phyloP scores from a whole-genome alignment of 2,113 vertebrate genomes.

The Pseudorectes ferrugineus region DNA sequence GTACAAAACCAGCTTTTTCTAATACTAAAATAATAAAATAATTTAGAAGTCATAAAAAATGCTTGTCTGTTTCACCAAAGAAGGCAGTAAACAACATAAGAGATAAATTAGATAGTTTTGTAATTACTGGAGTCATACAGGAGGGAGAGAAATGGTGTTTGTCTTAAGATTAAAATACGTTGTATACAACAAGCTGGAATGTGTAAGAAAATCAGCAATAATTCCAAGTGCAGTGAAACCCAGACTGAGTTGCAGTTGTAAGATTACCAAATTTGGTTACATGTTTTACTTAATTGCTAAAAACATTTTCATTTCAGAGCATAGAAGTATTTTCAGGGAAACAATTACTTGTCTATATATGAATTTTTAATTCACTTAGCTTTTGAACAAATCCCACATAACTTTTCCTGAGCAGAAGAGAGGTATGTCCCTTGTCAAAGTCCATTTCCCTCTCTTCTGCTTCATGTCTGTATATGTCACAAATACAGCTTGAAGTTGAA shows the following conservation, averaged over 20 bases:
- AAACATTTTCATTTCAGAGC: background rate
- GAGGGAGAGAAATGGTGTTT: background rate
- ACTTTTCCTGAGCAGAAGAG: background rate
- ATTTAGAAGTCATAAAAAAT: background rate
- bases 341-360: background rate
- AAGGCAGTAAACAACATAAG: background rate
- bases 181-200: background rate
- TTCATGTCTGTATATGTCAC: background rate
- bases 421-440: background rate
- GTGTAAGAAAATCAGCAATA: background rate
- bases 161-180: background rate
- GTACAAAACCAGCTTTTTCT: background rate
- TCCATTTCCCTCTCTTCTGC: background rate
- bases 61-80: background rate
- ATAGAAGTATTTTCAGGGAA: background rate
- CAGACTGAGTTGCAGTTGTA: background rate
- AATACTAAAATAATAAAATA: constrained; percentile 46
- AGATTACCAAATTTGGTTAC: background rate
- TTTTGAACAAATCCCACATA: background rate
- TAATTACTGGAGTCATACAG: background rate
- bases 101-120: constrained; percentile 2
- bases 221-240: background rate
- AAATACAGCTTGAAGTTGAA: background rate
- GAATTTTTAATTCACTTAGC: background rate
- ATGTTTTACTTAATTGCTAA: background rate